Conservation (phyloP, 2,888 invertebrate species). For the Nudaria mundana region DNA sequence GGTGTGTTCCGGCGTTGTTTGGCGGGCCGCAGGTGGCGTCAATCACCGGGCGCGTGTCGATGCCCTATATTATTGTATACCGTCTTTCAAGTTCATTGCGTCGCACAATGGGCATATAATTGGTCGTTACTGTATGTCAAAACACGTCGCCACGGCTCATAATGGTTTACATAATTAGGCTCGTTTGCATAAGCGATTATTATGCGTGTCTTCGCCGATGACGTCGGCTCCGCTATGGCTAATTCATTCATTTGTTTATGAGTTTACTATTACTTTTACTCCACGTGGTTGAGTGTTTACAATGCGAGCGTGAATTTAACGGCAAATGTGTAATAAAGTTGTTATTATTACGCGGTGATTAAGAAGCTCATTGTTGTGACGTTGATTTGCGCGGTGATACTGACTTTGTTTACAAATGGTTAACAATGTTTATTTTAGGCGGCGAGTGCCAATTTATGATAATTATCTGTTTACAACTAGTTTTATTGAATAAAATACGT, state of each 20-base stretch:
- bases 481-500: neutral
- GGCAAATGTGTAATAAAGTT: constrained; percentile 62
- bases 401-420: constrained; percentile 27
- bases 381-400: constrained; percentile 35
- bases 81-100: constrained; percentile 76
- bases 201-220: constrained; percentile 73
- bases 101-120: constrained; percentile 74
- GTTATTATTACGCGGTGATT: constrained; percentile 49
- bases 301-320: constrained; percentile 55
- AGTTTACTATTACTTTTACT: constrained; percentile 72
- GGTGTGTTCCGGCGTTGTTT: constrained; percentile 58
- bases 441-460: neutral
- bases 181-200: constrained; percentile 78
- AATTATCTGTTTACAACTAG: constrained; percentile 13
- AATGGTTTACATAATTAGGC: constrained; percentile 75
- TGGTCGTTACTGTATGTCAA: constrained; percentile 74
- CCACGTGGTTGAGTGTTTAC: constrained; percentile 75
- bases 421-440: neutral
- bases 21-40: too few relatives aligned
- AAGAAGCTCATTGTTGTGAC: constrained; percentile 34
- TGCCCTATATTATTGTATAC: constrained; percentile 72
- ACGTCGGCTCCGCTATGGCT: constrained; percentile 63
- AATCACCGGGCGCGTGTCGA: constrained; percentile 60
- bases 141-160: constrained; percentile 65
- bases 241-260: constrained; percentile 75